These are phyloP conservation scores for Indicator maculatus DNA, from an alignment of 2,113 vertebrate species.

Conservation along the genomic window DNA sequence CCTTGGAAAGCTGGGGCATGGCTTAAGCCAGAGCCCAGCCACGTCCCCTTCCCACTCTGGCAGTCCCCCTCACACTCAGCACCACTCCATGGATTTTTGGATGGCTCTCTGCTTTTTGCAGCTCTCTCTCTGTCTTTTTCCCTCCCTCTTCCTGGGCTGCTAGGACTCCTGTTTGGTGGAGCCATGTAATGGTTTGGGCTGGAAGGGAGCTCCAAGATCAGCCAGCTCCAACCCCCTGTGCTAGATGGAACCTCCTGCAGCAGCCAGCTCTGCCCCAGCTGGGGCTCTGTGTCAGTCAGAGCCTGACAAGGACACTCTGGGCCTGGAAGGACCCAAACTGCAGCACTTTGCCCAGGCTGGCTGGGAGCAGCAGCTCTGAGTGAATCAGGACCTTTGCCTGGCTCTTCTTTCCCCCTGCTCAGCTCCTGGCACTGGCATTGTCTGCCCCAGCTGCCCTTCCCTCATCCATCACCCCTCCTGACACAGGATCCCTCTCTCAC, in stretches of 20 bases:
- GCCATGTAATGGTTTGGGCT: too few species aligned
- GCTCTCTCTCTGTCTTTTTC: not conserved
- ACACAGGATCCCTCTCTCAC: not conserved
- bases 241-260: not conserved
- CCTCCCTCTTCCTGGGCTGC: not conserved
- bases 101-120: not conserved
- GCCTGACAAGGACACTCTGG: constrained; percentile 14
- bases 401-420: constrained; percentile 48
- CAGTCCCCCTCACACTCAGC: not conserved
- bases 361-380: not conserved
- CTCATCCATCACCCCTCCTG: not conserved
- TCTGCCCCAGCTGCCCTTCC: not conserved
- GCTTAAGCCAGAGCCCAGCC: not conserved
- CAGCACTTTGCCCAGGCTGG: constrained; percentile 16
- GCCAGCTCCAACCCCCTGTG: not conserved
- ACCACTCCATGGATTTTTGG: not conserved
- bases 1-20: not conserved
- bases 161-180: not conserved
- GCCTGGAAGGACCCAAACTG: not conserved
- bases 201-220: too few species aligned
- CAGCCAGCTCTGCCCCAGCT: not conserved
- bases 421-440: constrained; percentile 28
- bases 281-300: not conserved
- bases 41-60: not conserved
- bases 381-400: not conserved